Evolutionary conservation across 2,888 invertebrate genomes (phyloP).

Genomic region (Ernsta delagoae): DNA sequence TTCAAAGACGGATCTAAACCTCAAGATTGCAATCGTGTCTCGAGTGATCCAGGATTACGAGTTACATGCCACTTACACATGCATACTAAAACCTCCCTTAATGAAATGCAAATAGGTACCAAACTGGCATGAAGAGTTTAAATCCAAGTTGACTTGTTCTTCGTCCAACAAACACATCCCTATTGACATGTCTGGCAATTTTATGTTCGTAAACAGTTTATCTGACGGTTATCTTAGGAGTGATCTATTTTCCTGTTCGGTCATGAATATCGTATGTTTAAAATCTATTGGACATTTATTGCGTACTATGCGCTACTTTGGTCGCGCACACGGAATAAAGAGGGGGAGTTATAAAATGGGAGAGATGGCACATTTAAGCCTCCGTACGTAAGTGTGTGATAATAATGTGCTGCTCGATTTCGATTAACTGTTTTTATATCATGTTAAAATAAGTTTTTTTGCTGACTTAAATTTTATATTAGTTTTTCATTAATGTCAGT

Average conservation of each 20-base stretch:
- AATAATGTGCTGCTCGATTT: no score
- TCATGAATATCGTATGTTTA: slow-evolving; percentile 32
- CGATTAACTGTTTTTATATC: no score
- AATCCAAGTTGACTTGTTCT: slow-evolving; percentile 41
- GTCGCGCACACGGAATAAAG: no score
- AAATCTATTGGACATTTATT: slow-evolving; percentile 33
- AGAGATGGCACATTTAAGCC: no score
- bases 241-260: slow-evolving; percentile 39
- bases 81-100: slow-evolving; percentile 20
- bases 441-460: no score
- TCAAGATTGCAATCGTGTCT: slow-evolving; percentile 60
- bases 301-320: slow-evolving; percentile 3
- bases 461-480: no score
- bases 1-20: slow-evolving; percentile 54
- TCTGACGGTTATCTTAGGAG: slow-evolving; percentile 42
- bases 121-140: not conserved
- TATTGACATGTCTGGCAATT: slow-evolving; percentile 60
- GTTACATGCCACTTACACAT: slow-evolving; percentile 18
- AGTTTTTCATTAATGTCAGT: no score
- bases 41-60: slow-evolving; percentile 71
- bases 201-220: slow-evolving; percentile 50
- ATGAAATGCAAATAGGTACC: slow-evolving; percentile 25
- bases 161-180: slow-evolving; percentile 48
- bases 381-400: no score
- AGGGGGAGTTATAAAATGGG: no score